phyloP scores from a whole-genome alignment of 2,888 invertebrate genomes.

The Ashinkailepas kermadecensis region DNA sequence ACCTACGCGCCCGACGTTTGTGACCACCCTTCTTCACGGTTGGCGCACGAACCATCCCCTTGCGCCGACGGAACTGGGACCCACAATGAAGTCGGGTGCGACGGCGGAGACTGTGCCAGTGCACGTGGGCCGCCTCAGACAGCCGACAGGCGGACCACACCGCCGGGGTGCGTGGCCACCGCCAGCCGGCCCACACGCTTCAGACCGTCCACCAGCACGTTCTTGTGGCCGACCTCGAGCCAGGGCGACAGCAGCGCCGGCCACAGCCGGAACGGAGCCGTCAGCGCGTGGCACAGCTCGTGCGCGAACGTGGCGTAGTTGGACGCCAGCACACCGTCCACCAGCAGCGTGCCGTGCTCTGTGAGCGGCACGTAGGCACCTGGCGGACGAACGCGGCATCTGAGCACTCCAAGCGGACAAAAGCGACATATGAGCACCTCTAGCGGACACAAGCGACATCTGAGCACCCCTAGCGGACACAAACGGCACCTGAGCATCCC shows the following conservation, averaged over 20 bases:
- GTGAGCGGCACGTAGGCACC: conserved; percentile 8
- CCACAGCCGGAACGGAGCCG: background rate
- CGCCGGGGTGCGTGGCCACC: background rate
- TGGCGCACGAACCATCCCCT: no score
- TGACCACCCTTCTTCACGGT: no score
- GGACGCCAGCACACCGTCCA: conserved; percentile 9
- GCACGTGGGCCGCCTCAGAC: background rate
- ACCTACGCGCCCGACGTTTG: no score
- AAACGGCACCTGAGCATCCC: background rate
- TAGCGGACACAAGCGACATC: background rate
- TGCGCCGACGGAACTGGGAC: no score
- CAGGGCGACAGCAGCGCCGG: background rate
- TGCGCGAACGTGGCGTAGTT: conserved; percentile 16
- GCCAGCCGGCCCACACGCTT: background rate
- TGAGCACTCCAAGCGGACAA: background rate
- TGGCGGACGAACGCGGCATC: background rate
- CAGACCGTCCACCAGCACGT: conserved; percentile 5
- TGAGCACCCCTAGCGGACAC: background rate
- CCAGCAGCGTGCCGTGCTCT: conserved; percentile 9
- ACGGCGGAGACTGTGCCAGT: no score
- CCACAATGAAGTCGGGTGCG: no score
- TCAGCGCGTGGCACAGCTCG: background rate
- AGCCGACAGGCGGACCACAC: background rate
- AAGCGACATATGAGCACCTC: background rate
- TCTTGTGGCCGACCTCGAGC: background rate